Base-by-base conservation (phyloP, 2,888 invertebrate species). In the Listrodromus nycthemerus region DNA sequence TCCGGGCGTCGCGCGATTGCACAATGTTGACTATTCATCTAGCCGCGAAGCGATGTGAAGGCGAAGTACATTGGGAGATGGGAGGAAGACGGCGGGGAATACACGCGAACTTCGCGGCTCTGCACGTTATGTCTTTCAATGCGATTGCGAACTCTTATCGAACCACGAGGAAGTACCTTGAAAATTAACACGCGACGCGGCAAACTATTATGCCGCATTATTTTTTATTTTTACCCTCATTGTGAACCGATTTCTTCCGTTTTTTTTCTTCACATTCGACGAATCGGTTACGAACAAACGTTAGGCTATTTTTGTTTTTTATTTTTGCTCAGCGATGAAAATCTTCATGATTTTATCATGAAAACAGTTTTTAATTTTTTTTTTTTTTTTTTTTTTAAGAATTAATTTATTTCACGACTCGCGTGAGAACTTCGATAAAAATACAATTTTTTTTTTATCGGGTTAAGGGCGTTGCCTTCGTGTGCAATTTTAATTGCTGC, bases 1-100 rank as follows among this genome's bases (percentile, higher is more conserved):
- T 65, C 21, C 19, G 33, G 63, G 70, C 65, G 69, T 41, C 71
- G 78, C 27, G 41, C 52, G 52, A 79, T 79, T 79, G 58, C 78
- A 71, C 70, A 79, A 79, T 71, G 52, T 41, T 37, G 65, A 10
- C 52, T 52, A 16, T 27, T 71, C 41, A 45, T 24, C 63, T 33
- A 27, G 48, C 30, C n/a, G 45, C 55, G n/a, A 67, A 69, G 77
- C 48, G 58, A n/a, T 52, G 66, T 50, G 30, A 69, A 16, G 71
- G 74, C 45, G 63, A 61, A 45, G 50, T 30, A 45, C 33, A 65
- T 30, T n/a, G 48, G 50, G 48, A 6, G 13, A 19, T 3, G 6
- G 41, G 30, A n/a, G 13, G n/a, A 1, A n/a, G 37, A 21, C 27
- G 10, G n/a, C n/a, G 52, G 48, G 58, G 37, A 33, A 16, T 48